Conservation (phyloP, 2,113 vertebrate species). For the Cacatua alba region DNA sequence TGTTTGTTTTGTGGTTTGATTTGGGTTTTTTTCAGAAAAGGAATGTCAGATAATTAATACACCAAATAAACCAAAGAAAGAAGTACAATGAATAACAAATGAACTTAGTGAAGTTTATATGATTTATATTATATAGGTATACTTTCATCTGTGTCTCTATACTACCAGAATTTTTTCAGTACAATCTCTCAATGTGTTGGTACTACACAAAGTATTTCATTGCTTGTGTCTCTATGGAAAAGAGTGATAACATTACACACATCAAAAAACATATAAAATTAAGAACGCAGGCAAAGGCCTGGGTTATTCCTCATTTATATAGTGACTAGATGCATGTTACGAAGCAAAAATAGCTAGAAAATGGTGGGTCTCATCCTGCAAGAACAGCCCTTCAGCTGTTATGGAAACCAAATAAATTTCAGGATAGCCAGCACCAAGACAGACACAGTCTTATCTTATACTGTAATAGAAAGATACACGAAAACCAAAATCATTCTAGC, state of each 20-base stretch:
- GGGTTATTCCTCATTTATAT: not conserved
- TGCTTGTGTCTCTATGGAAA: not conserved
- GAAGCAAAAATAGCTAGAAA: not conserved
- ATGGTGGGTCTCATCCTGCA: not conserved
- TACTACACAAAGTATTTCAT: not conserved
- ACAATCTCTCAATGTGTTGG: not conserved
- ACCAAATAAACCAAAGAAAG: slow-evolving; percentile 1
- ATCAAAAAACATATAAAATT: not conserved
- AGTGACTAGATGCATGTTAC: not conserved
- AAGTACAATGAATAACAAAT: not conserved
- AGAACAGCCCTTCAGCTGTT: not conserved
- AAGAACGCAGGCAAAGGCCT: not conserved
- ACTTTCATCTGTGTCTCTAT: not conserved
- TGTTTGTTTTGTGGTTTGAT: not conserved
- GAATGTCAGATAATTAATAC: not conserved
- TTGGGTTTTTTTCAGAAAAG: not conserved
- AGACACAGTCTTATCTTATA: not conserved
- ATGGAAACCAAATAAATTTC: not conserved
- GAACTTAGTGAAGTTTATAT: not conserved
- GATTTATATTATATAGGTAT: not conserved
- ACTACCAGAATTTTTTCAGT: not conserved
- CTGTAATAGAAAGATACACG: not conserved
- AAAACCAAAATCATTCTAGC: not conserved
- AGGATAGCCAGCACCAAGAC: not conserved
- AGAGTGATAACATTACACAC: not conserved